Conservation (phyloP, 2,797 vertebrate species). For the Knipowitschia caucasica region DNA sequence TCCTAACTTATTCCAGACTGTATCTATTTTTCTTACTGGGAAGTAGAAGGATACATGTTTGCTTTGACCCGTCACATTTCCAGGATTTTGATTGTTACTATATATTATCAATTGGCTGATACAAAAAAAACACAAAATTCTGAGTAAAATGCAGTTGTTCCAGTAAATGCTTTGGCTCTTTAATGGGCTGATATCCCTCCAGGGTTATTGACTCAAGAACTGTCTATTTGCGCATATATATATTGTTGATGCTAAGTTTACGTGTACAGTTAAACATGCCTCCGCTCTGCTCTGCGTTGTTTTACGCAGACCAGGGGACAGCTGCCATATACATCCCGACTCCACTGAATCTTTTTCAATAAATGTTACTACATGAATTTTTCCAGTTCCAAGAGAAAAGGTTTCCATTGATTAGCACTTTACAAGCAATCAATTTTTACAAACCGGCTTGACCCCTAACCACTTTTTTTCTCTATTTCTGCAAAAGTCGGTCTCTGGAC, state of each 20-base stretch:
- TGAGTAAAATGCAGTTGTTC: no score
- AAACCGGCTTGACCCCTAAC: conserved; percentile 70
- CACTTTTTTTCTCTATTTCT: conserved; percentile 32
- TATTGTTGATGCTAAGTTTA: conserved; percentile 18
- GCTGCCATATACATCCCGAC: conserved; percentile 41
- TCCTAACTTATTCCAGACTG: no score
- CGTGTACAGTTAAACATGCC: conserved; percentile 27
- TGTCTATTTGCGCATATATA: conserved; percentile 9
- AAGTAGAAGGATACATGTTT: no score
- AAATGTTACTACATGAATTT: conserved; percentile 60
- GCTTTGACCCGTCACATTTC: no score
- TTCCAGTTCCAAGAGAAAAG: conserved; percentile 68
- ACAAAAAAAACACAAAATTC: no score
- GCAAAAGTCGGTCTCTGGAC: conserved; percentile 40
- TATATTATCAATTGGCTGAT: no score
- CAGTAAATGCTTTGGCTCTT: no score
- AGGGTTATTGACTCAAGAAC: conserved; percentile 13
- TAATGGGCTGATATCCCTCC: no score
- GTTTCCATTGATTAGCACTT: conserved; percentile 80
- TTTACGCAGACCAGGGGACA: conserved; percentile 39
- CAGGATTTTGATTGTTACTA: no score
- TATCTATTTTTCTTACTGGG: no score
- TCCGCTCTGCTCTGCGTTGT: conserved; percentile 13
- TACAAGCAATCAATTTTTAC: conserved; percentile 75
- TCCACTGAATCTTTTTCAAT: conserved; percentile 54